Evolutionary conservation across 1,140 invertebrate species (phyloP).

Genomic region (Scaptomyza montana): DNA sequence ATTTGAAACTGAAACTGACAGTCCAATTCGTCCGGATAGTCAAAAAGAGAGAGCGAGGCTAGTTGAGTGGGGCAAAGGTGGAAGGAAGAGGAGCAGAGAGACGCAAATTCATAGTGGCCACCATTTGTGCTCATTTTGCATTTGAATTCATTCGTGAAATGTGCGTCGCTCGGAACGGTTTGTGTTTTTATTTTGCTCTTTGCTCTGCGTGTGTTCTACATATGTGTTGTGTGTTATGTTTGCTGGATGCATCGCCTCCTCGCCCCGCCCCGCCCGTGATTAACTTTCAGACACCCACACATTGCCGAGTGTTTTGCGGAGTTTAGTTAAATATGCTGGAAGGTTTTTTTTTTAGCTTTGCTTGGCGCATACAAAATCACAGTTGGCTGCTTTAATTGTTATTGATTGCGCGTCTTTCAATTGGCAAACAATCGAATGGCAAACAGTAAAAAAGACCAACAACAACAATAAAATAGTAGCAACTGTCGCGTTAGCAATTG

Average conservation of each 20-base stretch:
- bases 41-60: not conserved
- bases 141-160: slow-evolving; percentile 80
- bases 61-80: not conserved
- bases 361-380: slow-evolving; percentile 41
- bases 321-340: slow-evolving; percentile 10
- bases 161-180: slow-evolving; percentile 72
- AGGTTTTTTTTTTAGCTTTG: not conserved
- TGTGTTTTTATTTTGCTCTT: slow-evolving; percentile 4
- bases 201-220: slow-evolving; percentile 6
- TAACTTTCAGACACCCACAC: slow-evolving; percentile 7
- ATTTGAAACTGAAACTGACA: slow-evolving; percentile 29
- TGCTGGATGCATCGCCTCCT: slow-evolving; percentile 20
- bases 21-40: slow-evolving; percentile 1
- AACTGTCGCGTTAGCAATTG: slow-evolving; percentile 39
- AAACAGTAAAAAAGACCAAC: slow-evolving; percentile 33
- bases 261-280: not conserved
- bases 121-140: slow-evolving; percentile 72
- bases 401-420: slow-evolving; percentile 72
- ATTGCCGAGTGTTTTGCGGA: slow-evolving; percentile 8
- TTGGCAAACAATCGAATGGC: slow-evolving; percentile 73
- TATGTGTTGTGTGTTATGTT: slow-evolving; percentile 28
- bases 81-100: not conserved
- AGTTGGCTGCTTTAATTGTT: slow-evolving; percentile 58
- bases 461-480: slow-evolving; percentile 11
- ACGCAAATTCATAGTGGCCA: slow-evolving; percentile 13